Percentiles rank a stretch among this genome's conserved stretches.
These are phyloP conservation scores for Miichthys miiuy DNA, from an alignment of 2,797 vertebrate genomes.

Conservation along the genomic window DNA sequence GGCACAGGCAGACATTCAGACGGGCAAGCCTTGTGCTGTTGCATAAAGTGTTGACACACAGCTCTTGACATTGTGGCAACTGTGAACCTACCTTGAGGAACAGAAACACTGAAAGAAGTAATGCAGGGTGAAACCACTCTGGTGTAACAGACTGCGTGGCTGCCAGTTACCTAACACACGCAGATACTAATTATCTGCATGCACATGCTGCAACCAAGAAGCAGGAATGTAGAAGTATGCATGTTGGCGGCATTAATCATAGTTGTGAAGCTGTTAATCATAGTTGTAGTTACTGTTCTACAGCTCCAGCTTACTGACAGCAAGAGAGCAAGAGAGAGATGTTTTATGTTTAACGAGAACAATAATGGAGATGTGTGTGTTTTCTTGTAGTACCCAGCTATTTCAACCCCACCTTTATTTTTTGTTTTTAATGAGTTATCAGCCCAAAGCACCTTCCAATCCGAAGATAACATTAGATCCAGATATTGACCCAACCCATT, in stretches of 20 bases:
- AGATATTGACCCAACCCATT: background rate
- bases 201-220: slow-evolving; percentile 25
- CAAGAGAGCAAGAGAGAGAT: background rate
- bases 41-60: slow-evolving; percentile 69
- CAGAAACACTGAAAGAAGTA: slow-evolving; percentile 51
- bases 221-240: slow-evolving; percentile 38
- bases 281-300: slow-evolving; percentile 62
- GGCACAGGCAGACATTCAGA: slow-evolving; percentile 41
- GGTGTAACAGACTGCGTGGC: slow-evolving; percentile 65
- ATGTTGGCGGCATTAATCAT: slow-evolving; percentile 60
- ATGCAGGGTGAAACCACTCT: slow-evolving; percentile 42
- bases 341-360: slow-evolving; percentile 55
- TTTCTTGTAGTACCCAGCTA: slow-evolving; percentile 19
- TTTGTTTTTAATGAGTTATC: slow-evolving; percentile 26
- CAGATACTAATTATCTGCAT: background rate
- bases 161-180: slow-evolving; percentile 13
- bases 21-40: slow-evolving; percentile 67
- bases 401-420: slow-evolving; percentile 39
- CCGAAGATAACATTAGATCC: background rate
- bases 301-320: slow-evolving; percentile 34
- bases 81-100: slow-evolving; percentile 65
- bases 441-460: slow-evolving; percentile 8
- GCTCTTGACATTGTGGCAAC: slow-evolving; percentile 59
- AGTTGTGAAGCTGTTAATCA: slow-evolving; percentile 67
- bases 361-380: slow-evolving; percentile 19